Conservation (phyloP, 2,888 invertebrate genomes). For the Limnephilus lunatus region DNA sequence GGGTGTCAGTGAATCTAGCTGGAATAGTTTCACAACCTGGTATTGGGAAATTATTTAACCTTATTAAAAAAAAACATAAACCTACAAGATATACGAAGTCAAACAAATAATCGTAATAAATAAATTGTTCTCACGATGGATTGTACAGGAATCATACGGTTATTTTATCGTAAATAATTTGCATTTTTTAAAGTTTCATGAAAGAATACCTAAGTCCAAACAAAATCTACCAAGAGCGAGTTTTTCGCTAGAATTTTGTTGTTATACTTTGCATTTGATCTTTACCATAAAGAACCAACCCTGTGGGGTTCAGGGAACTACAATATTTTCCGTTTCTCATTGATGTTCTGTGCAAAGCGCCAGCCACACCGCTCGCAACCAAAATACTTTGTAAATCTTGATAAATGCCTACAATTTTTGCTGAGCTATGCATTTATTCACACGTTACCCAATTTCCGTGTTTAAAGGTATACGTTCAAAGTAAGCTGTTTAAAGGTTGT, state of each 20-base stretch:
- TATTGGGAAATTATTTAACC: too few relatives aligned
- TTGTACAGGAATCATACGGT: background rate
- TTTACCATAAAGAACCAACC: constrained; percentile 26
- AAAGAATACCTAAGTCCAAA: background rate
- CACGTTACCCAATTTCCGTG: background rate
- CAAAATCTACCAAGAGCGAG: background rate
- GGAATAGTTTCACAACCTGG: too few relatives aligned
- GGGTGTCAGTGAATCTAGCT: too few relatives aligned
- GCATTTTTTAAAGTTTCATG: background rate
- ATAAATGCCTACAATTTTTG: constrained; percentile 22
- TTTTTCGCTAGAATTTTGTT: background rate
- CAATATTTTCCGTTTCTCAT: background rate
- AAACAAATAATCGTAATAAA: too few relatives aligned
- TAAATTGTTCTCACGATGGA: too few relatives aligned
- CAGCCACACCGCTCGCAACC: background rate
- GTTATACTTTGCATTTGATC: constrained; percentile 11
- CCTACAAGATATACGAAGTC: too few relatives aligned
- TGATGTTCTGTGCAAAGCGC: background rate
- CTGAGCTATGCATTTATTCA: background rate
- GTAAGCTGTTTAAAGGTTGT: background rate
- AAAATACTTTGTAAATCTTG: constrained; percentile 15
- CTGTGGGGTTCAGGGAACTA: constrained; percentile 8
- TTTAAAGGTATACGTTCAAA: background rate
- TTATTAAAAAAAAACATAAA: too few relatives aligned
- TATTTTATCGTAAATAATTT: background rate